Percentiles rank a stretch among this genome's conserved stretches.
phyloP scores from a whole-genome alignment of 2,113 vertebrate genomes.

The Hucho hucho region DNA sequence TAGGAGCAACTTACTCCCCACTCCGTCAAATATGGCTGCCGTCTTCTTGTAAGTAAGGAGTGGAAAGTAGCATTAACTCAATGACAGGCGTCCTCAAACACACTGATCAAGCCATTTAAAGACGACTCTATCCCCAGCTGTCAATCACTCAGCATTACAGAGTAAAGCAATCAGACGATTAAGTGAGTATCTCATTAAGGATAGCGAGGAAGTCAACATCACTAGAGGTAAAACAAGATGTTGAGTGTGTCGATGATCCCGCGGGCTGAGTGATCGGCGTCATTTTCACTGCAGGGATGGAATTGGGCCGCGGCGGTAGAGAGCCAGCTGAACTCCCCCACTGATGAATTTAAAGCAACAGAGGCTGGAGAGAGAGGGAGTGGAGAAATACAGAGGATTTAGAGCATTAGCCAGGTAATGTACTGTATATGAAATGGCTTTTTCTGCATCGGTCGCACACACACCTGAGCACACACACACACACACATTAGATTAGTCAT shows the following conservation, averaged over 20 bases:
- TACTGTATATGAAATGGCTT: conserved; percentile 77
- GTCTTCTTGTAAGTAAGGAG: too few relatives aligned
- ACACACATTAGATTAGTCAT: background rate
- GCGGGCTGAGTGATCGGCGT: background rate
- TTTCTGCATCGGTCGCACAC: conserved; percentile 12
- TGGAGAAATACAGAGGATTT: background rate
- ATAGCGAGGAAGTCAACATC: too few relatives aligned
- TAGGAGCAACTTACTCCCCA: too few relatives aligned
- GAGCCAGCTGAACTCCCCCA: background rate
- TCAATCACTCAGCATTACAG: conserved; percentile 31
- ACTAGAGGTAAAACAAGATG: background rate
- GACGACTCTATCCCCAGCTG: background rate
- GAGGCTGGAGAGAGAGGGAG: background rate
- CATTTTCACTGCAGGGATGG: background rate
- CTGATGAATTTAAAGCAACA: background rate
- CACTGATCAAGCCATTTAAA: background rate
- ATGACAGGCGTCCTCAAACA: background rate
- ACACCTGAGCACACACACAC: background rate
- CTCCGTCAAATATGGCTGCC: too few relatives aligned
- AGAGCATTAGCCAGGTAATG: conserved; percentile 76
- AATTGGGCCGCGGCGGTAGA: background rate
- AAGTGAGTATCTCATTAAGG: background rate
- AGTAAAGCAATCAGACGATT: conserved; percentile 47
- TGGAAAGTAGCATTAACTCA: too few relatives aligned
- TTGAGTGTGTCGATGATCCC: background rate